phyloP scores from a whole-genome alignment of 2,888 invertebrate genomes.

The Megastigmus dorsalis region DNA sequence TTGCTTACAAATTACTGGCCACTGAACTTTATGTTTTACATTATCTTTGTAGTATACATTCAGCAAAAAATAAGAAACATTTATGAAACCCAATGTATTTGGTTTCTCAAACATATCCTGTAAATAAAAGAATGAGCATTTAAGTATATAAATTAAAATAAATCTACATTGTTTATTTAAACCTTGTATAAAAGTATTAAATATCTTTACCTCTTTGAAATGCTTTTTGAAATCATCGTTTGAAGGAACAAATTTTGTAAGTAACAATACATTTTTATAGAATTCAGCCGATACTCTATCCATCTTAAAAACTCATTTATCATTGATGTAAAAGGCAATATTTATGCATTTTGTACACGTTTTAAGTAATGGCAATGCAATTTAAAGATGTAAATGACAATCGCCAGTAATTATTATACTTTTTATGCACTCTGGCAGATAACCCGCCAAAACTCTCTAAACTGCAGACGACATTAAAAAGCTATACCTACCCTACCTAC shows the following conservation, averaged over 20 bases:
- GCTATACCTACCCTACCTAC: too few relatives aligned
- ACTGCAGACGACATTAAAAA: too few relatives aligned
- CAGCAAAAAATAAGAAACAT: slow-evolving; percentile 67
- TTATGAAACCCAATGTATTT: slow-evolving; percentile 68
- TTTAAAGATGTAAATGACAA: neutral
- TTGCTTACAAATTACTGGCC: slow-evolving; percentile 69
- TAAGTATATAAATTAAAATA: slow-evolving; percentile 13
- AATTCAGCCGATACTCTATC: slow-evolving; percentile 60
- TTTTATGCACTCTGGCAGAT: too few relatives aligned
- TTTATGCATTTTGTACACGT: too few relatives aligned
- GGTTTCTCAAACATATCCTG: slow-evolving; percentile 73
- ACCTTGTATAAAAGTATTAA: too few relatives aligned
- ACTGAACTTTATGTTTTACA: slow-evolving; percentile 64
- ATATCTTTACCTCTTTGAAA: slow-evolving; percentile 66
- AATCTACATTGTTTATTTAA: too few relatives aligned
- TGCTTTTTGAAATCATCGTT: slow-evolving; percentile 65
- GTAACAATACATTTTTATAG: slow-evolving; percentile 65
- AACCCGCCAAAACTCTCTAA: too few relatives aligned
- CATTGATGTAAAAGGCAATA: too few relatives aligned
- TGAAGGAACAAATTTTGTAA: slow-evolving; percentile 65
- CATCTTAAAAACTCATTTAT: slow-evolving; percentile 37
- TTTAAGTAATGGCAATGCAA: neutral
- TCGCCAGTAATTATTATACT: neutral
- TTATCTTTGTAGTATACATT: slow-evolving; percentile 65
- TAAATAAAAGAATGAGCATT: slow-evolving; percentile 34